Evolutionary conservation across 2,888 invertebrate genomes (phyloP), one percentile per base, ranked within the genome.

Genomic region (Catocala sponsa): DNA sequence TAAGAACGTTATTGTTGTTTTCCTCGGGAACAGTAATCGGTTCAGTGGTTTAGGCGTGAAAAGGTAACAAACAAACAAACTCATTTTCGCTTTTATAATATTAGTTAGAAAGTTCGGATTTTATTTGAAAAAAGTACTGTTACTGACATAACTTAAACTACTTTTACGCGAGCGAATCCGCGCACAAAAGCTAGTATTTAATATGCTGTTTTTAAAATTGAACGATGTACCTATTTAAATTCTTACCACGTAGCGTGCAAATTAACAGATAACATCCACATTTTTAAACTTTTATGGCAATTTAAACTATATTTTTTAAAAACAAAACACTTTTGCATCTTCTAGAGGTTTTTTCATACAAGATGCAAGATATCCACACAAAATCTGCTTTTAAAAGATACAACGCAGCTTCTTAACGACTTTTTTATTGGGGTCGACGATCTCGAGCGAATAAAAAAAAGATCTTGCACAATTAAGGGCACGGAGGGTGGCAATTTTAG

Each of bases 361-460:
- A 68, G 62, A 70, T 73, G 63, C 59, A 68, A 74, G 67, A 59
- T 63, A 68, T 65, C 59, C 68, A 62, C 56, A 73, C 70, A 70
- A 56, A 72, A 72, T 74, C 65, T 65, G 63, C 65, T 65, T 70
- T 69, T 69, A 66, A 72, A 74, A 76, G 70, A 68, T 68, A 72
- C 70, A 64, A 38, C 46, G 53, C 48, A 65, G 58, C 56, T 60
- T 68, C 66, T 65, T 78, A 79, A 78, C 68, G 75, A 78, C 75
- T 68, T 70, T 78, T 79, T 78, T 76, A 78, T 77, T 71, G 71
- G 70, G 78, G 70, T 76, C 79, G 65, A 68, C 73, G 77, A 57
- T 70, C 80, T 77, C 52, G 15, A 55, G 61, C 61, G 70, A 72
- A 68, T 78, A 67, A 65, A 71, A 75, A 76, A 74, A 72, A 71